phyloP scores from a whole-genome alignment of 2,113 vertebrate genomes.

The Athene cunicularia region DNA sequence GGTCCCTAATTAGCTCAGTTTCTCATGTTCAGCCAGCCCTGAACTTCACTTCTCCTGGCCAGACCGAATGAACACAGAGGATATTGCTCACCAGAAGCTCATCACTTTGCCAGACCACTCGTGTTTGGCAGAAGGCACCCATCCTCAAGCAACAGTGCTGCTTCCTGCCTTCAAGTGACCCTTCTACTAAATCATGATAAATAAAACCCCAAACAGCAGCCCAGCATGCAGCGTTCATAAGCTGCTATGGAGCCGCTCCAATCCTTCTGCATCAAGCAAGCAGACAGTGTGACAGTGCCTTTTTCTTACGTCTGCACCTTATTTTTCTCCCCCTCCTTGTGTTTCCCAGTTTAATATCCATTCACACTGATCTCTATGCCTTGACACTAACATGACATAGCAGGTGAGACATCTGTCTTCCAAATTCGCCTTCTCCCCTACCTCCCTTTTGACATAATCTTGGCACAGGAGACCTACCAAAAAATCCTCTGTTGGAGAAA shows the following conservation, averaged over 20 bases:
- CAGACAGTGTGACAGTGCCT: not conserved
- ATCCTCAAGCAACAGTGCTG: not conserved
- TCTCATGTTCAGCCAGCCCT: not conserved
- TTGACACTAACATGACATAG: slow-evolving; percentile 68
- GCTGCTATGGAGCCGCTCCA: not conserved
- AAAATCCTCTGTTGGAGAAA: not conserved
- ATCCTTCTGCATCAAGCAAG: not conserved
- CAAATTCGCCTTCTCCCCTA: not conserved
- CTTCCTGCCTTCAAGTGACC: not conserved
- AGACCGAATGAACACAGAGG: not conserved
- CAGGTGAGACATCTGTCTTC: slow-evolving; percentile 74
- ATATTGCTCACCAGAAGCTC: not conserved
- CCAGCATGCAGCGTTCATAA: not conserved
- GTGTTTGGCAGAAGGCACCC: not conserved
- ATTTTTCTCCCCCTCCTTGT: not conserved
- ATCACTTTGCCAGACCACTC: not conserved
- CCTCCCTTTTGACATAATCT: not conserved
- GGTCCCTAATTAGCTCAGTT: not conserved
- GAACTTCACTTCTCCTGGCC: not conserved
- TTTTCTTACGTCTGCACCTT: not conserved
- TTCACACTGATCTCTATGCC: not conserved
- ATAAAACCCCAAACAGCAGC: not conserved
- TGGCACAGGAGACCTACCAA: not conserved
- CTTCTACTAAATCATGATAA: not conserved
- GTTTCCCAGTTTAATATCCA: not conserved